Percentiles rank a stretch among this genome's conserved stretches.
phyloP scores from a whole-genome alignment of 2,888 invertebrate genomes.

The Thecocarcelia acutangulata region DNA sequence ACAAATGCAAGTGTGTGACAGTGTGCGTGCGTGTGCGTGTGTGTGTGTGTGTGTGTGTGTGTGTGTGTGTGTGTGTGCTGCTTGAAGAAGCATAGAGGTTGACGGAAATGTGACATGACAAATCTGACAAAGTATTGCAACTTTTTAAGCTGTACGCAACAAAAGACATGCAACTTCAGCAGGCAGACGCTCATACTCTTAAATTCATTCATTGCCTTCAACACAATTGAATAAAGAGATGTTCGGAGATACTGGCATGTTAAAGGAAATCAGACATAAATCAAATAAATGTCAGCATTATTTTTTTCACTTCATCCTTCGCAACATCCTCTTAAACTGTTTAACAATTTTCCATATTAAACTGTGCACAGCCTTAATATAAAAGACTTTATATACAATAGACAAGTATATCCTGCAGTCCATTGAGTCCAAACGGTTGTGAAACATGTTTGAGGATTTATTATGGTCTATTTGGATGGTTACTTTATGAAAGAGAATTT shows the following conservation, averaged over 20 bases:
- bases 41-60: neutral
- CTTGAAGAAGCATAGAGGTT: constrained; percentile 3
- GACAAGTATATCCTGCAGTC: constrained; percentile 6
- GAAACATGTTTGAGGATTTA: constrained; percentile 32
- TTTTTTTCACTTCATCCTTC: neutral
- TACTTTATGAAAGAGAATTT: constrained; percentile 15
- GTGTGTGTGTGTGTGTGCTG: neutral
- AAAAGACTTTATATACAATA: neutral
- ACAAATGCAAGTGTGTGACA: neutral
- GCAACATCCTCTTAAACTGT: neutral
- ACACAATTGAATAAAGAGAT: constrained; percentile 6
- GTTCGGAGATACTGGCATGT: constrained; percentile 1
- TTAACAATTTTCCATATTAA: neutral
- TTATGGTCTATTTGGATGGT: constrained; percentile 4
- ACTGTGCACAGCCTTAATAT: constrained; percentile 16
- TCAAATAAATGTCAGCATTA: constrained; percentile 43
- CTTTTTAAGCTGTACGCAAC: neutral
- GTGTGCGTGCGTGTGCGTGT: neutral
- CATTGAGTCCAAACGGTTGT: constrained; percentile 41
- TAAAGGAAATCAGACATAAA: constrained; percentile 47
- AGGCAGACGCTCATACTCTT: neutral
- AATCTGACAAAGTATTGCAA: constrained; percentile 33
- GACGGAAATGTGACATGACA: constrained; percentile 45
- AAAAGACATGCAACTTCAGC: neutral
- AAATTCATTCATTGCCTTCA: neutral